Evolutionary conservation across 2,888 invertebrate genomes (phyloP).

Genomic region (Philereme vetulata): DNA sequence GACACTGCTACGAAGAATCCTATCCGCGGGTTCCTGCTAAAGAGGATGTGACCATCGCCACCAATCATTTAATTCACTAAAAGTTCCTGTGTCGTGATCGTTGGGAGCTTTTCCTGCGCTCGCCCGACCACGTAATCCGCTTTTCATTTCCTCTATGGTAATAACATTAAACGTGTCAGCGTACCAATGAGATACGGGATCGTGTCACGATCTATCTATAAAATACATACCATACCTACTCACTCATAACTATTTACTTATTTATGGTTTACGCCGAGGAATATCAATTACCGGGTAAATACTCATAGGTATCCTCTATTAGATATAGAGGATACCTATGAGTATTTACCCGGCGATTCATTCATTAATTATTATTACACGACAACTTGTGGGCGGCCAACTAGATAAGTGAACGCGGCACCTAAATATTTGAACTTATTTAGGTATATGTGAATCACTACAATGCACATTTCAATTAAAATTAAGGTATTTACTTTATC

Average conservation of each 20-base stretch:
- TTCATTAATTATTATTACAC: slow-evolving; percentile 33
- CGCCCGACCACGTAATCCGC: slow-evolving; percentile 52
- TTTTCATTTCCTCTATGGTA: slow-evolving; percentile 71
- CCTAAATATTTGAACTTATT: slow-evolving; percentile 32
- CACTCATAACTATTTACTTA: slow-evolving; percentile 29
- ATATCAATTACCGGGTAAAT: slow-evolving; percentile 39
- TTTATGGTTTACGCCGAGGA: slow-evolving; percentile 29
- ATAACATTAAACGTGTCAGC: slow-evolving; percentile 69
- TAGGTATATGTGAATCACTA: slow-evolving; percentile 33
- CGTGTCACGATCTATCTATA: slow-evolving; percentile 57
- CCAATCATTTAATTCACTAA: slow-evolving; percentile 70
- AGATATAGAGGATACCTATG: slow-evolving; percentile 34
- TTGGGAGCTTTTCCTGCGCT: slow-evolving; percentile 64
- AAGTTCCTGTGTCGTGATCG: slow-evolving; percentile 68
- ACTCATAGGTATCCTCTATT: too few relatives aligned
- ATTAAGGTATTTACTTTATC: slow-evolving; percentile 30
- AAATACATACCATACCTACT: slow-evolving; percentile 38
- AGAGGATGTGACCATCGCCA: slow-evolving; percentile 71
- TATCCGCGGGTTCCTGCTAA: slow-evolving; percentile 62
- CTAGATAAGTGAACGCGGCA: slow-evolving; percentile 30
- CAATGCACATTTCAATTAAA: slow-evolving; percentile 25
- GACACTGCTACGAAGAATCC: slow-evolving; percentile 70
- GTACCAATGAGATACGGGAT: slow-evolving; percentile 65
- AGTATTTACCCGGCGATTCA: slow-evolving; percentile 34
- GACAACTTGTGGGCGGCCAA: slow-evolving; percentile 24